A percentile compares a stretch with the other conserved stretches of the same genome.
These are phyloP conservation scores for Poecilia gillii DNA, from an alignment of 2,797 vertebrate species.

Conservation along the genomic window DNA sequence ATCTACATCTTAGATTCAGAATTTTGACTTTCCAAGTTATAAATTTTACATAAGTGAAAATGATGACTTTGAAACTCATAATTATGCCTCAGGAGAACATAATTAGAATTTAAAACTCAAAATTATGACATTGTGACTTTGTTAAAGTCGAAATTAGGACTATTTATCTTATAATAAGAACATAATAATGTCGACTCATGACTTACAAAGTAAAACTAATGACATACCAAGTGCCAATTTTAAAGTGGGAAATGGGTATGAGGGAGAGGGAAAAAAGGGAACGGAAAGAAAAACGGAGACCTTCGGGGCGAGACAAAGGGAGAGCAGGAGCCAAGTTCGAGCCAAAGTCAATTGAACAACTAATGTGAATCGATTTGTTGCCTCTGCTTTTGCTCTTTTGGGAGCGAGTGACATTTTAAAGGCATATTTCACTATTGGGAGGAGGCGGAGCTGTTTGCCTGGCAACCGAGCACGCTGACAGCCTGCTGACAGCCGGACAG, in stretches of 20 bases:
- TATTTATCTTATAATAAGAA: background rate
- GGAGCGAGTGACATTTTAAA: slow-evolving; percentile 85
- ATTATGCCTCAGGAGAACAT: background rate
- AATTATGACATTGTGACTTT: background rate
- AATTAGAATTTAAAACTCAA: background rate
- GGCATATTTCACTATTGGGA: slow-evolving; percentile 82
- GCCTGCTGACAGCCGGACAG: slow-evolving; percentile 73
- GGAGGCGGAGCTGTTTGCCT: slow-evolving; percentile 69
- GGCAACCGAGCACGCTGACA: slow-evolving; percentile 70
- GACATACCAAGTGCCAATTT: background rate
- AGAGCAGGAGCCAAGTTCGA: slow-evolving; percentile 73
- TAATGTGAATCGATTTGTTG: slow-evolving; percentile 86
- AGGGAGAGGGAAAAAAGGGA: slow-evolving; percentile 16
- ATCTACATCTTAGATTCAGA: background rate
- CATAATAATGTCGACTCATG: too few relatives aligned
- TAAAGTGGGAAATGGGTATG: background rate
- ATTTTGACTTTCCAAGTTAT: background rate
- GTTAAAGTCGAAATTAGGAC: background rate
- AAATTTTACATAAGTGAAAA: background rate
- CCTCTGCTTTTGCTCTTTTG: slow-evolving; percentile 78
- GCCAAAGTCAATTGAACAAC: slow-evolving; percentile 86
- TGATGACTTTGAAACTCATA: background rate
- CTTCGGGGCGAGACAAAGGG: slow-evolving; percentile 42
- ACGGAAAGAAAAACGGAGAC: slow-evolving; percentile 25
- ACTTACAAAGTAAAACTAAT: background rate